Conservation (phyloP, 1,140 invertebrate species). For the Rhopalosiphum maidis region DNA sequence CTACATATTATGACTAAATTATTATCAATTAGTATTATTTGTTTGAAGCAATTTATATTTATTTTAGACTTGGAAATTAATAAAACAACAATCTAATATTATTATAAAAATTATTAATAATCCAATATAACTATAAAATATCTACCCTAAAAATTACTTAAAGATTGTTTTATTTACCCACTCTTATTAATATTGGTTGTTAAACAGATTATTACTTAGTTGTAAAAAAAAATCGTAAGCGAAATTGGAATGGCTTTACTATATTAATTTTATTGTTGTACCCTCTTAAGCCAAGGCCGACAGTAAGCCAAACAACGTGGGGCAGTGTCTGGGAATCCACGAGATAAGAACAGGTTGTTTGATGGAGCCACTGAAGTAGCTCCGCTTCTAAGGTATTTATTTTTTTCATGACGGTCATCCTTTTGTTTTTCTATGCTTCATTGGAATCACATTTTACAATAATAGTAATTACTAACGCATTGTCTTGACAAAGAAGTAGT, state of each 20-base stretch:
- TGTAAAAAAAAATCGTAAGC: background rate
- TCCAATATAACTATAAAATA: background rate
- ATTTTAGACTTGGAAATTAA: background rate
- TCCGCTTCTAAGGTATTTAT: background rate
- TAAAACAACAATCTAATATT: background rate
- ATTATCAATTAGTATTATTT: background rate
- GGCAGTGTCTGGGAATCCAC: conserved; percentile 38
- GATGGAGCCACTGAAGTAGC: conserved; percentile 30
- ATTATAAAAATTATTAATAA: background rate
- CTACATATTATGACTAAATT: background rate
- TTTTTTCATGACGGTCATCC: conserved; percentile 36
- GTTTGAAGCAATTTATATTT: background rate
- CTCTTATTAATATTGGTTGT: background rate
- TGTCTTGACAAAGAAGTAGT: conserved; percentile 18
- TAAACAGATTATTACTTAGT: background rate
- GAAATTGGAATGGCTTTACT: background rate
- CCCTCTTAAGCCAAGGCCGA: conserved; percentile 27
- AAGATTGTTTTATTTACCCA: background rate
- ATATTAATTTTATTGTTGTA: background rate
- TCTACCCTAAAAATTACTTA: background rate
- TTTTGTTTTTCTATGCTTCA: conserved; percentile 40
- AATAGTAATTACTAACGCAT: conserved; percentile 48
- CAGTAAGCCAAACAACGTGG: background rate
- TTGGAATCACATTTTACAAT: conserved; percentile 43
- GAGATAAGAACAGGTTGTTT: conserved; percentile 45